Evolutionary conservation across 2,113 vertebrate species (phyloP), one percentile per base, ranked within the genome.

Genomic region (Apteryx mantelli): DNA sequence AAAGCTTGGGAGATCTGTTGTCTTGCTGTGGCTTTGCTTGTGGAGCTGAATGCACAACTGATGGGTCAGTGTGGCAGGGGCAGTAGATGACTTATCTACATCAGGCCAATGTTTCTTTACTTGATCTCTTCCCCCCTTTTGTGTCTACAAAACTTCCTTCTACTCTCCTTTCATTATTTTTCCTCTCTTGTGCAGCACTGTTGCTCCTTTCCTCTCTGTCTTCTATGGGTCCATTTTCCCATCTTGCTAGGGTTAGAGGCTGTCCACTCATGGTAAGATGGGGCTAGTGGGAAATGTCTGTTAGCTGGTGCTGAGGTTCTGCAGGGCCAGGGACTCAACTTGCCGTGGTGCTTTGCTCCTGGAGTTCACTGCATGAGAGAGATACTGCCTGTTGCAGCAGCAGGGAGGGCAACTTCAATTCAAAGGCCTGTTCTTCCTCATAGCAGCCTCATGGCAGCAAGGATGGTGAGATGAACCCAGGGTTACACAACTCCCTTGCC

Each of bases 231-330:
- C 60, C 28, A 6, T 55, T 40, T 66, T 71, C 30, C 60, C 44
- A 9, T 44, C 46, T 65, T 71, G 25, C 15, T 46, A 55, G 46
- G 30, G n/a, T 34, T 65, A 25, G 70, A 25, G 38, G 30, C 70
- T 82, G 56, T 88, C 24, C 26, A 28, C 14, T 77, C n/a, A 6
- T 2, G 34, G 40, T 53, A 63, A 73, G 34, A 17, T 63, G 73
- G 56, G 30, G 7, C 81, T 92, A 13, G 40, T 0, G 0, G 2
- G 65, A 58, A 10, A 7, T 48, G 28, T 78, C 5, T 10, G 55
- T 71, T 38, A 60, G 5, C 22, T 84, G 89, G 50, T 38, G 36
- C 63, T 65, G 63, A 65, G 24, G 28, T 56, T 56, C 55, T 56
- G 14, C 55, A 56, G 55, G 28, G 56, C 56, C 56, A 58, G 56